A percentile compares a stretch with the other conserved stretches of the same genome.
Evolutionary conservation across 2,113 vertebrate species (phyloP).

Genomic region (Bungarus multicinctus): DNA sequence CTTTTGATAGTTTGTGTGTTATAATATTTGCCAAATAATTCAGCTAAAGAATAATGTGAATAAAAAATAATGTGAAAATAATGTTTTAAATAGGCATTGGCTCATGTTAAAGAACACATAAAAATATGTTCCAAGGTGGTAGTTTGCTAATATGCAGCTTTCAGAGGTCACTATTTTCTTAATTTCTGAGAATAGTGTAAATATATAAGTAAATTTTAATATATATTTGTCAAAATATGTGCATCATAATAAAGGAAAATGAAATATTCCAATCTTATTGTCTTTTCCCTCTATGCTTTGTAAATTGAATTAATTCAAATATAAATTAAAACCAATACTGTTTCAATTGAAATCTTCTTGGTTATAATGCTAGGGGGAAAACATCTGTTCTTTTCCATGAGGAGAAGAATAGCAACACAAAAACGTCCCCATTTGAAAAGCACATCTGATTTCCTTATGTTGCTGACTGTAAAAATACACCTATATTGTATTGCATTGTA

Average conservation of each 20-base stretch:
- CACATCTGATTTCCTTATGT: neutral
- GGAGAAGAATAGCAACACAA: conserved; percentile 1
- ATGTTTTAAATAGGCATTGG: neutral
- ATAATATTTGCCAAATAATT: neutral
- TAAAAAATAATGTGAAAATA: too few relatives aligned
- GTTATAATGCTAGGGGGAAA: neutral
- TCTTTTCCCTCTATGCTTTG: neutral
- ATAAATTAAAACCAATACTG: conserved; percentile 1
- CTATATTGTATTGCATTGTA: neutral
- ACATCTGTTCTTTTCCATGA: conserved; percentile 8
- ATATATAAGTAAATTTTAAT: neutral
- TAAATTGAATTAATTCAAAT: neutral
- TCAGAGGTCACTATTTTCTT: neutral
- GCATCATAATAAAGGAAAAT: neutral
- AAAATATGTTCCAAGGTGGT: neutral
- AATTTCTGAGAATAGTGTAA: neutral
- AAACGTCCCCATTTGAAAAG: conserved; percentile 13
- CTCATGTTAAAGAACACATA: neutral
- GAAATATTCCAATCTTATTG: neutral
- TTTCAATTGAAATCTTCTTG: neutral
- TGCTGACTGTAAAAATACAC: neutral
- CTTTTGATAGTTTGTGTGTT: neutral
- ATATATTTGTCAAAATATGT: neutral
- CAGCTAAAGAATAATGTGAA: too few relatives aligned
- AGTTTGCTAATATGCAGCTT: neutral